phyloP scores from a whole-genome alignment of 92 coral and sea anemone species.

The Actinostola sp. region DNA sequence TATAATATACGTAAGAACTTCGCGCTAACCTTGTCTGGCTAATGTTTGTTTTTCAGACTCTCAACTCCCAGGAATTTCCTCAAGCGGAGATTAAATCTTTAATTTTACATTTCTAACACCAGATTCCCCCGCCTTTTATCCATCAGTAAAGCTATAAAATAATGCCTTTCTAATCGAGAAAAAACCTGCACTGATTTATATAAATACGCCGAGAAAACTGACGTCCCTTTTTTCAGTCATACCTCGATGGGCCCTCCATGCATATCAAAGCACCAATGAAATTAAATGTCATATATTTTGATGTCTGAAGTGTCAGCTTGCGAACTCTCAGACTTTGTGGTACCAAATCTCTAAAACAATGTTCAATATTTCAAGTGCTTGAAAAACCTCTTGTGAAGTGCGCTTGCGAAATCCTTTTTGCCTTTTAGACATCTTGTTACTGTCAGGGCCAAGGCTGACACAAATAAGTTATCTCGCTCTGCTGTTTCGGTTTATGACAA shows the following conservation, averaged over 20 bases:
- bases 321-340: conserved; percentile 29
- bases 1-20: neutral
- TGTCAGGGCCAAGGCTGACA: conserved; percentile 14
- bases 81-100: neutral
- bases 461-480: neutral
- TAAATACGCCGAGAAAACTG: no score
- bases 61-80: conserved; percentile 21
- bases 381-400: neutral
- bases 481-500: conserved; percentile 12
- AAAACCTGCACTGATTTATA: neutral
- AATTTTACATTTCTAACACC: neutral
- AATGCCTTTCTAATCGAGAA: neutral
- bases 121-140: conserved; percentile 23
- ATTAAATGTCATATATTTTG: conserved; percentile 3
- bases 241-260: no score
- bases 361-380: conserved; percentile 31
- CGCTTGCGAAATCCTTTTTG: conserved; percentile 20
- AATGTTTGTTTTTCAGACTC: conserved; percentile 21
- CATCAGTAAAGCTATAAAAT: conserved; percentile 6
- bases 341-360: conserved; percentile 16
- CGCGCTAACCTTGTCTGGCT: neutral
- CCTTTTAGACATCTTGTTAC: conserved; percentile 35
- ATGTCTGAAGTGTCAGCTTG: conserved; percentile 1
- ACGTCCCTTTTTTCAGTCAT: no score
- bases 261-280: neutral